Evolutionary conservation across 2,797 vertebrate species (phyloP).

Genomic region (Euthynnus affinis): DNA sequence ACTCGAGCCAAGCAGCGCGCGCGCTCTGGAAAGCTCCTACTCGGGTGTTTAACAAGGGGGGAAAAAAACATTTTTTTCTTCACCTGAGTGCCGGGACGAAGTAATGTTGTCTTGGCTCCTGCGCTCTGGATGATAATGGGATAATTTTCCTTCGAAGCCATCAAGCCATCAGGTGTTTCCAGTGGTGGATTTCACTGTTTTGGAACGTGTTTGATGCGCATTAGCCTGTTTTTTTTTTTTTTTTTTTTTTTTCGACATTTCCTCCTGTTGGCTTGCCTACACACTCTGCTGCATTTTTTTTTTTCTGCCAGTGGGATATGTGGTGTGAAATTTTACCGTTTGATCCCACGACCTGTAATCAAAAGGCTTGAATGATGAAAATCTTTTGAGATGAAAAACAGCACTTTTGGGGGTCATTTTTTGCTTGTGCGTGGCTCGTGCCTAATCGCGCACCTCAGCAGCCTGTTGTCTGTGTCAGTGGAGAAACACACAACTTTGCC

Average conservation of each 20-base stretch:
- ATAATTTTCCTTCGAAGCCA: slow-evolving; percentile 48
- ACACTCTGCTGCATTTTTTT: slow-evolving; percentile 13
- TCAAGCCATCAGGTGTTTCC: slow-evolving; percentile 56
- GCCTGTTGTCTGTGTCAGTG: slow-evolving; percentile 77
- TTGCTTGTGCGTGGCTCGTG: slow-evolving; percentile 72
- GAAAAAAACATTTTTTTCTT: not conserved
- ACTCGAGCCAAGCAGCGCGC: slow-evolving; percentile 60
- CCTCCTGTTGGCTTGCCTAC: slow-evolving; percentile 52
- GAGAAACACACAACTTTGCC: slow-evolving; percentile 77
- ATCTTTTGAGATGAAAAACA: slow-evolving; percentile 81
- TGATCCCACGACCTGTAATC: slow-evolving; percentile 34
- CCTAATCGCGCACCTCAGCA: slow-evolving; percentile 70
- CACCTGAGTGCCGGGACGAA: slow-evolving; percentile 13
- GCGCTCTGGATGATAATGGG: slow-evolving; percentile 63
- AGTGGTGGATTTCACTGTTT: slow-evolving; percentile 67
- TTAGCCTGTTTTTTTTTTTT: slow-evolving; percentile 39
- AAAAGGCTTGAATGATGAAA: slow-evolving; percentile 66
- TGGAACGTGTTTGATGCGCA: slow-evolving; percentile 73
- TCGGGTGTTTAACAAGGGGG: slow-evolving; percentile 18
- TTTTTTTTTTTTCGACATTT: slow-evolving; percentile 33
- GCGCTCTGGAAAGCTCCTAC: slow-evolving; percentile 46
- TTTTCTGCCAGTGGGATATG: slow-evolving; percentile 54
- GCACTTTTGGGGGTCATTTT: slow-evolving; percentile 72
- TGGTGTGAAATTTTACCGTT: slow-evolving; percentile 3
- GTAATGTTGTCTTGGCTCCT: slow-evolving; percentile 24